Base-by-base conservation (phyloP, 2,113 vertebrate species). In the Leucosticte australis region DNA sequence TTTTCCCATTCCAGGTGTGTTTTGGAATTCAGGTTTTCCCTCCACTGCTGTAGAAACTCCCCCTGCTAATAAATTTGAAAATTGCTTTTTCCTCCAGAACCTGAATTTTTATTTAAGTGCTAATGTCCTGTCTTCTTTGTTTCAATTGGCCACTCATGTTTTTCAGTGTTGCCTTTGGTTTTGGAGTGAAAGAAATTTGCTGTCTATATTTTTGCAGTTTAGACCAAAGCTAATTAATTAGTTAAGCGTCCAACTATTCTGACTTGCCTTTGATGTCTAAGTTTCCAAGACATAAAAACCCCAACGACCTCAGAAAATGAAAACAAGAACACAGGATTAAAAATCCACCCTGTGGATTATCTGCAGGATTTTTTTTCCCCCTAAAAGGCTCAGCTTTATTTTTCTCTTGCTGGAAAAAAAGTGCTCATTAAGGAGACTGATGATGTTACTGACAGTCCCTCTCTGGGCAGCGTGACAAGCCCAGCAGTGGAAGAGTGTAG, bases 21-120 rank as follows among this genome's bases (percentile, higher is more conserved):
- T 97, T 97, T 94, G 73, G 76, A 97, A 98, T 95, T 91, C 96
- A 55, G 19, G 46, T 86, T 94, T 80, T 90, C 42, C 78, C 83
- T 92, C 50, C 31, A 80, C 75, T 78, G 71, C 33, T 21, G 10
- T 10, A 82, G 39, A 18, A 82, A 83, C 59, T n/a, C 33, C 63
- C 14, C n/a, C 18, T 55, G 42, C 18, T 75, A 90, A 75, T 64
- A 79, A 93, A 71, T 53, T 71, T 65, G n/a, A 86, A 90, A 92
- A 60, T 37, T 13, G 6, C 7, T 75, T 86, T 90, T 92, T 80
- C 26, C n/a, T 78, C 65, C 73, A 60, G 49, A 89, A 57, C 14
- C 9, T 60, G 35, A 83, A 82, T 78, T 84, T 90, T 78, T 67
- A 46, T 83, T 78, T 84, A 60, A 71, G 80, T 41, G 26, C 22